Evolutionary conservation across 2,888 invertebrate species (phyloP).

Genomic region (Drosophila subquinaria): DNA sequence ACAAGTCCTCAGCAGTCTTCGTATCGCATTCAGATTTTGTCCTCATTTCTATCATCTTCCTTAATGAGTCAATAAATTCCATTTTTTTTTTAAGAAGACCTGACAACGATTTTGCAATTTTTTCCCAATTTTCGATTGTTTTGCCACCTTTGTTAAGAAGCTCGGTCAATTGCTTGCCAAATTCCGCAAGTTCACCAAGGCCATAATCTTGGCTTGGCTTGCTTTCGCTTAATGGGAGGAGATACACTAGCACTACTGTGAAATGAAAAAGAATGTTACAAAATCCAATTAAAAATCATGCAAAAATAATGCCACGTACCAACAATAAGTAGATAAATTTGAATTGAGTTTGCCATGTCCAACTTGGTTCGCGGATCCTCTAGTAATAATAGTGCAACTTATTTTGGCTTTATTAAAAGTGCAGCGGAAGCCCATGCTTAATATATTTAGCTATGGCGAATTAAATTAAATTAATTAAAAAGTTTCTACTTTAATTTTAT

Average conservation of each 20-base stretch:
- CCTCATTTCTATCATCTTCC: background rate
- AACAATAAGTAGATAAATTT: background rate
- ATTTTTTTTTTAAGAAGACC: background rate
- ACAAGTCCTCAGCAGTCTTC: background rate
- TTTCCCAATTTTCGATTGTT: background rate
- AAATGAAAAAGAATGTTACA: background rate
- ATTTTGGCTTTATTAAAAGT: background rate
- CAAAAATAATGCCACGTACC: background rate
- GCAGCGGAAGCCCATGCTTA: background rate
- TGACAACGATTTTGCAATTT: background rate
- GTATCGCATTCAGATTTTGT: background rate
- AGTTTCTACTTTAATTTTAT: too few relatives aligned
- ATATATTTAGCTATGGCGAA: slow-evolving; percentile 2
- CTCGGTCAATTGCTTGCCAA: background rate
- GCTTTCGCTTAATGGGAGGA: background rate
- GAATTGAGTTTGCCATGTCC: background rate
- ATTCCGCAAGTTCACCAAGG: too few relatives aligned
- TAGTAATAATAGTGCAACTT: background rate
- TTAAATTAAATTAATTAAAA: background rate
- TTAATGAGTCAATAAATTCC: background rate
- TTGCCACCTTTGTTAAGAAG: background rate
- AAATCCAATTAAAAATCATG: background rate
- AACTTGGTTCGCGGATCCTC: background rate
- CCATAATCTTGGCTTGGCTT: background rate
- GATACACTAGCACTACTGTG: background rate